Evolutionary conservation across 1,140 invertebrate species (phyloP), one percentile per base, ranked within the genome.

Genomic region (Leucophenga varia): DNA sequence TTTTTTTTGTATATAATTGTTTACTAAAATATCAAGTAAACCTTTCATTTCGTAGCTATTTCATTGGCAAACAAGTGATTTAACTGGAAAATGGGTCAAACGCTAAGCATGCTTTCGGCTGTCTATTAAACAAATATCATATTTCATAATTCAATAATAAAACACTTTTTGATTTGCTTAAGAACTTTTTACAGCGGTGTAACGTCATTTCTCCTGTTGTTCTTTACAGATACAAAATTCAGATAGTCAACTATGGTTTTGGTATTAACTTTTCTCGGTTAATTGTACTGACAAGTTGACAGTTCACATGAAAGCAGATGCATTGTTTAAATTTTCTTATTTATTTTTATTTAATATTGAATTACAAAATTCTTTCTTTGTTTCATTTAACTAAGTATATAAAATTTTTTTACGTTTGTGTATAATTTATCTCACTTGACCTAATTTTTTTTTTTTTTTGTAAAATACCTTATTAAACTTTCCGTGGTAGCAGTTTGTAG

Each of bases 221-320:
- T 28, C 32, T 45, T 34, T 32, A 31, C 16, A 48, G 50, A 63
- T 55, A 63, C 52, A 55, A n/a, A n/a, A n/a, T n/a, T n/a, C 44
- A 49, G 47, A 63, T 54, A 61, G 52, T 51, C 45, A 59, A n/a
- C n/a, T n/a, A n/a, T n/a, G n/a, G n/a, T n/a, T n/a, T n/a, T n/a
- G 61, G 56, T 61, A 63, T 55, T 57, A 55, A 64, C 64, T 60
- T 34, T 49, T 52, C 46, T 49, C 54, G 59, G 43, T 67, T 65
- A 65, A 65, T 65, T 65, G 59, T 65, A 55, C 32, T 65, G 63
- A 65, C 64, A 65, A 65, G 59, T 65, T 65, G 63, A 65, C 63
- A 65, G 64, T 65, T 65, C 59, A 56, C 63, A 67, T 65, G 63
- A 65, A 65, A 67, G 63, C 40, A 43, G 63, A 36, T 42, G 49